phyloP scores from a whole-genome alignment of 2,113 vertebrate species.

The Bos javanicus region DNA sequence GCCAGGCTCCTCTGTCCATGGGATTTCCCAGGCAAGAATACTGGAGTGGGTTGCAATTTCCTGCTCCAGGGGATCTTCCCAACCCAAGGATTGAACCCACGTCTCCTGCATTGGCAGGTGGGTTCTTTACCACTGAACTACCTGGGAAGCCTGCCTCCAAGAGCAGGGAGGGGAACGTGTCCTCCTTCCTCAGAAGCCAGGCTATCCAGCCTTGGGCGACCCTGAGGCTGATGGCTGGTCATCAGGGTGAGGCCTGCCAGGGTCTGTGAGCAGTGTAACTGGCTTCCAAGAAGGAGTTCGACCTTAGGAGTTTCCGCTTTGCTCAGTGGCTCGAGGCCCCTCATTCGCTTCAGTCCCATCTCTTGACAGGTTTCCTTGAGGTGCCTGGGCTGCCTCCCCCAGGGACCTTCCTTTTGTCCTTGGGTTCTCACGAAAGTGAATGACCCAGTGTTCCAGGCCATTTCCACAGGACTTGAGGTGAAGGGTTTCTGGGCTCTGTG shows the following conservation, averaged over 20 bases:
- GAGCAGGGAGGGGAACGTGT: neutral
- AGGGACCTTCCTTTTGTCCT: neutral
- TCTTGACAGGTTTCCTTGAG: neutral
- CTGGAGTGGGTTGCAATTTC: neutral
- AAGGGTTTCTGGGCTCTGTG: neutral
- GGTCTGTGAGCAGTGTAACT: neutral
- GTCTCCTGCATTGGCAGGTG: neutral
- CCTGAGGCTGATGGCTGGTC: neutral
- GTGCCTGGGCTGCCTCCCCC: neutral
- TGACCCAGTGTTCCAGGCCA: neutral
- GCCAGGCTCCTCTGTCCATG: neutral
- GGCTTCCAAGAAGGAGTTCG: neutral
- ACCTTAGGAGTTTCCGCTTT: neutral
- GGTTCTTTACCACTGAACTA: neutral
- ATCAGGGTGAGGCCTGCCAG: neutral
- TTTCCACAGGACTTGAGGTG: neutral
- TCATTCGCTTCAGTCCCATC: neutral
- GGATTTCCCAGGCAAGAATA: neutral
- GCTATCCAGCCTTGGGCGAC: accelerated
- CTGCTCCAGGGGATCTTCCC: neutral
- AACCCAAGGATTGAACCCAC: neutral
- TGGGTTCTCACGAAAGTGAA: neutral
- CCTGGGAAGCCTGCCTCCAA: neutral
- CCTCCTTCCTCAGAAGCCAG: neutral
- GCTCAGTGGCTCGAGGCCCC: neutral